phyloP scores from a whole-genome alignment of 2,888 invertebrate species.

The Xylophagus ater region DNA sequence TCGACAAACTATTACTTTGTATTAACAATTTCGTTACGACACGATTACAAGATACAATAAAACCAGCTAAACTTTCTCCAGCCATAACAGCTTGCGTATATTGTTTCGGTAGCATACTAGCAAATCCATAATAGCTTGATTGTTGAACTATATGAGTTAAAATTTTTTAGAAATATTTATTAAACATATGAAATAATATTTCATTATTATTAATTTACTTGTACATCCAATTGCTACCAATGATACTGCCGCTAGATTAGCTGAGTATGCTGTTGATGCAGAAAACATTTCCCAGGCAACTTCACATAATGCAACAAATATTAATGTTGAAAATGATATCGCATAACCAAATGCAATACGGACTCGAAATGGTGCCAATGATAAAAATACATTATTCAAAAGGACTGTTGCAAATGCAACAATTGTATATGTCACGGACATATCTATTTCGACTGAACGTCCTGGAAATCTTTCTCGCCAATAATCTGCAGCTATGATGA shows the following conservation, averaged over 20 bases:
- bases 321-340: constrained; percentile 67
- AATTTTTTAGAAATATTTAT: background rate
- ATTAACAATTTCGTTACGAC: constrained; percentile 72
- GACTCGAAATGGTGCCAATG: constrained; percentile 67
- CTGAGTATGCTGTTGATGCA: constrained; percentile 64
- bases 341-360: constrained; percentile 81
- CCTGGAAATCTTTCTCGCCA: constrained; percentile 76
- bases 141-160: constrained; percentile 56
- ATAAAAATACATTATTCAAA: constrained; percentile 73
- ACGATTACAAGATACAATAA: constrained; percentile 74
- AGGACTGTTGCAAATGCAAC: constrained; percentile 80
- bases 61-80: constrained; percentile 79
- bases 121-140: constrained; percentile 89
- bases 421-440: constrained; percentile 85
- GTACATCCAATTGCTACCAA: constrained; percentile 82
- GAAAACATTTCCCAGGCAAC: constrained; percentile 78
- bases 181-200: background rate
- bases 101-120: constrained; percentile 75
- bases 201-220: constrained; percentile 19
- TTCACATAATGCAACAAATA: constrained; percentile 76
- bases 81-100: constrained; percentile 94
- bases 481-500: constrained; percentile 89
- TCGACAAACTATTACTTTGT: constrained; percentile 66
- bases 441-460: constrained; percentile 80
- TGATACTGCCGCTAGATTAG: constrained; percentile 74